phyloP scores from a whole-genome alignment of 2,113 vertebrate genomes.

The Platichthys stellatus region DNA sequence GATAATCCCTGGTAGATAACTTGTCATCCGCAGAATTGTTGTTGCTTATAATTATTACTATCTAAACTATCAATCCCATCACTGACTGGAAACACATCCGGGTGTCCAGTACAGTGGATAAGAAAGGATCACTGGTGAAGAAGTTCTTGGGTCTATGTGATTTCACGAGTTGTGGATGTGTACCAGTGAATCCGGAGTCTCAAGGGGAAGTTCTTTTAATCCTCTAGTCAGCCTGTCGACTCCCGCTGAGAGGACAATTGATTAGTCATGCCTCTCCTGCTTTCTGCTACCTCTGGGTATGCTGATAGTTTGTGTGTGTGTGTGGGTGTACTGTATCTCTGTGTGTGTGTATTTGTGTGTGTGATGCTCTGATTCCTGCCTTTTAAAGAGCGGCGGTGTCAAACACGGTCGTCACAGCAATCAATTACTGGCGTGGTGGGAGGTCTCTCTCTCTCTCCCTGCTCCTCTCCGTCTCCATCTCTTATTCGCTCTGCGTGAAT shows the following conservation, averaged over 20 bases:
- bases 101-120: neutral
- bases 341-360: neutral
- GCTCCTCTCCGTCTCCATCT: neutral
- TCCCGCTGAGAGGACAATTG: slow-evolving; percentile 57
- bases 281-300: slow-evolving; percentile 41
- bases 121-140: neutral
- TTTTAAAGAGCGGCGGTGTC: no score
- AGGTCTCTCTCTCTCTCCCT: slow-evolving; percentile 29
- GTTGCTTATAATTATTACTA: no score
- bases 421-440: slow-evolving; percentile 54
- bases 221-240: slow-evolving; percentile 54
- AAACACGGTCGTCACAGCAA: slow-evolving; percentile 41
- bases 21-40: no score
- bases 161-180: slow-evolving; percentile 13
- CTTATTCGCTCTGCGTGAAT: neutral
- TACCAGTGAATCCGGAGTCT: slow-evolving; percentile 25
- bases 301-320: neutral
- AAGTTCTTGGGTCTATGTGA: neutral
- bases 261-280: slow-evolving; percentile 70
- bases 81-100: no score
- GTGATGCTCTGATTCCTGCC: slow-evolving; percentile 12
- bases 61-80: no score
- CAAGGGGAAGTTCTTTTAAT: slow-evolving; percentile 53
- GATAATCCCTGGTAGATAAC: no score
- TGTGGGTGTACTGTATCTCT: neutral